Evolutionary conservation across 2,888 invertebrate species (phyloP).

Genomic region (Hermaeophaga mercurialis): DNA sequence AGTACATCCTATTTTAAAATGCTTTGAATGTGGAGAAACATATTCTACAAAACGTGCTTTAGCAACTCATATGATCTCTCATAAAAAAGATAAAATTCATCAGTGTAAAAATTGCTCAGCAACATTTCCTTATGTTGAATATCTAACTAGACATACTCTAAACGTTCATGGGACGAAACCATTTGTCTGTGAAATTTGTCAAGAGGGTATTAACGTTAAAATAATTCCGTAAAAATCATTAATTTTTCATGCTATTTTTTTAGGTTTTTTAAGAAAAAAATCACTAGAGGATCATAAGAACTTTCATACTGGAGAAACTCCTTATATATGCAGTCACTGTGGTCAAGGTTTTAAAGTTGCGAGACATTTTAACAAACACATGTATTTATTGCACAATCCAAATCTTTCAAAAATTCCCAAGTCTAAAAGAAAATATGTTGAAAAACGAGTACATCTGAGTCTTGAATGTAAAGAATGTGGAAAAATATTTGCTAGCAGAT

Average conservation of each 20-base stretch:
- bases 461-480: constrained; percentile 38
- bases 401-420: constrained; percentile 22
- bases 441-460: constrained; percentile 39
- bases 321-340: constrained; percentile 38
- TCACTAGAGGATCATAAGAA: constrained; percentile 38
- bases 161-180: constrained; percentile 21
- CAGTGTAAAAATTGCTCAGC: constrained; percentile 14
- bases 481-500: constrained; percentile 40
- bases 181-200: constrained; percentile 38
- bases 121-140: constrained; percentile 16
- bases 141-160: constrained; percentile 16
- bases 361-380: constrained; percentile 36
- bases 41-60: constrained; percentile 21
- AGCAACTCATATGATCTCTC: constrained; percentile 20
- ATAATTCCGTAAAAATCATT: no score
- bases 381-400: constrained; percentile 27
- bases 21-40: constrained; percentile 17
- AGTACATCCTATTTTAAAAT: constrained; percentile 31
- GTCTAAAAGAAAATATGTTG: constrained; percentile 38
- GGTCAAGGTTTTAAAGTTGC: constrained; percentile 37
- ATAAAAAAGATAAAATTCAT: constrained; percentile 10
- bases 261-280: constrained; percentile 31
- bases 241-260: neutral
- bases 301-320: constrained; percentile 37
- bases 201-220: constrained; percentile 29